Base-by-base conservation (phyloP, 2,113 vertebrate species). In the Xenopus laevis region DNA sequence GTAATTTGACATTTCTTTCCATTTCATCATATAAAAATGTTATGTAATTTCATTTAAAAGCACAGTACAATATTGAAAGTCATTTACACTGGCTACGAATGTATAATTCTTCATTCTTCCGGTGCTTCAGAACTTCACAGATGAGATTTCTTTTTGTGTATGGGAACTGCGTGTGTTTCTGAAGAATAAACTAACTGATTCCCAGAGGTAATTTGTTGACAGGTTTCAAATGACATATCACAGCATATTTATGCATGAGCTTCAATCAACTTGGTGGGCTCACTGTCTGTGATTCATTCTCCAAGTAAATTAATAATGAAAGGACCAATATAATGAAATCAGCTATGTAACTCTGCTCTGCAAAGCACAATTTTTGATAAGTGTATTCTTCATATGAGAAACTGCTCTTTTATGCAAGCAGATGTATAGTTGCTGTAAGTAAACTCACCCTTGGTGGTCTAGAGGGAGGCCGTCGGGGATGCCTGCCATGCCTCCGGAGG, bases 71-170 rank as follows among this genome's bases (percentile, higher is more conserved):
- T n/a, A 55, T n/a, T 77, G 59, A 59, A 68, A 71, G 18, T 27
- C 10, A 47, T 78, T 53, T 63, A 80, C 53, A 61, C 46, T 78
- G 71, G 76, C 82, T 78, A 74, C 60, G 82, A 78, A 83, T 4
- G 15, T 60, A 66, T 71, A 64, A 79, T 69, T 15, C 0, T 4
- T 17, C 1, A 4, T 0, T 75, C 71, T 80, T 57, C 17, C 15
- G 20, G 8, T 52, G 10, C 13, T 40, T 20, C 10, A 27, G 58
- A 60, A 18, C 21, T 79, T 78, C 61, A 46, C 50, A 77, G 72
- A 82, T 12, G 11, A 21, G 27, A 9, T 68, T 11, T 11, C 30
- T 59, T 18, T 11, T n/a, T 6, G 45, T 3, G 10, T 10, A 63
- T 47, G 67, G 71, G 52, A 59, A 72, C 63, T 46, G 17, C 11